A percentile compares a stretch with the other conserved stretches of the same genome.
Evolutionary conservation across 1,140 invertebrate genomes (phyloP).

Genomic region (Saxidomus purpurata): DNA sequence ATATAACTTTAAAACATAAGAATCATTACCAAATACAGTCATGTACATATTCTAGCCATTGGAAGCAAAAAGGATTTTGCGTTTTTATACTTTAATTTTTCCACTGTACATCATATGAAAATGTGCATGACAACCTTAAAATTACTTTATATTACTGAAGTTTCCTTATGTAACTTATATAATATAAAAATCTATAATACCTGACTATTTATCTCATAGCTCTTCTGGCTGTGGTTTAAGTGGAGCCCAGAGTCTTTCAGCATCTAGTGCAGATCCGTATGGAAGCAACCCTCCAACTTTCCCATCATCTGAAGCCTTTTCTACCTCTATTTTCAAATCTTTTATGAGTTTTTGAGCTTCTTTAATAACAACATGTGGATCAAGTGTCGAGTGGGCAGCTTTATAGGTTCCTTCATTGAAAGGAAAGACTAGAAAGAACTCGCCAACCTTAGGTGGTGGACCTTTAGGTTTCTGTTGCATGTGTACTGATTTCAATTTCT

Average conservation of each 20-base stretch:
- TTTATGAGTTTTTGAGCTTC: conserved; percentile 76
- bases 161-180: too few species aligned
- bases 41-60: too few species aligned
- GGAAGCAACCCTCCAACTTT: conserved; percentile 68
- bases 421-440: conserved; percentile 83
- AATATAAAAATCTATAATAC: too few species aligned
- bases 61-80: too few species aligned
- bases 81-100: too few species aligned
- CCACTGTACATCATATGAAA: too few species aligned
- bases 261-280: conserved; percentile 48
- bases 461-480: conserved; percentile 65
- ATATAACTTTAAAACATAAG: too few species aligned
- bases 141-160: too few species aligned
- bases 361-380: conserved; percentile 77
- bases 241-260: conserved; percentile 69
- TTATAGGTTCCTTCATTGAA: conserved; percentile 81
- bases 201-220: too few species aligned
- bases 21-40: too few species aligned
- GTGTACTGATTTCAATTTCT: conserved; percentile 35
- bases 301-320: conserved; percentile 59
- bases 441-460: conserved; percentile 74
- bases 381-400: conserved; percentile 72
- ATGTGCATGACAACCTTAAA: too few species aligned
- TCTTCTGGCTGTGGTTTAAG: conserved; percentile 69
- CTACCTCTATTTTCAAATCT: conserved; percentile 66